Base-by-base conservation (phyloP, 35 echinoderm and acorn worm genomes). In the Holothuria glaberrima region DNA sequence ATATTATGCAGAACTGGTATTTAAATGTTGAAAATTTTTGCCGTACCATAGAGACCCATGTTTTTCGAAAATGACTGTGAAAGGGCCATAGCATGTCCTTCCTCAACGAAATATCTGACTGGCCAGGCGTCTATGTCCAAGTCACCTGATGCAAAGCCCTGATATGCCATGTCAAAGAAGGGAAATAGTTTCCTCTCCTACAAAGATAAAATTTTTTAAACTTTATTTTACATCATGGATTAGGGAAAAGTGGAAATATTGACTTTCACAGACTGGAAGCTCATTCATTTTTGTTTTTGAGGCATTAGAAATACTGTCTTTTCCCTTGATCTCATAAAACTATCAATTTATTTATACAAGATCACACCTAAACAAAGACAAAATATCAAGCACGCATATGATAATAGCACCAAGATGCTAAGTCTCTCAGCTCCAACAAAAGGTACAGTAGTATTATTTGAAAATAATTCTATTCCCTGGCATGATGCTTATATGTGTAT, bases 141-240 rank as follows among this genome's bases (percentile, higher is more conserved):
- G 71, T 92, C 82, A 25, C 97, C 97, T 48, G 90, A 92, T 1
- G 97, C 97, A 91, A 99, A 99, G 9, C 97, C 97, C 63, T 99
- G 97, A 73, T 99, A 99, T 0, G 97, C 97, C 97, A 99, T 99
- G 88, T 94, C 97, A 89, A 99, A 99, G 93, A 95, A 99, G 9
- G 93, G 93, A 35, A 86, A 95, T 31, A 99, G 48, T 46, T 95
- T 91, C 58, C 80, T 90, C 4, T 78, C 75, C 97, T 99, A 85
- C 22, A 86, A 57, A 60, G 12, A 94, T n/a, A 44, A 9, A 26
- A 26, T 41, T 7, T n/a, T n/a, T n/a, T n/a, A n/a, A 22, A 24
- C 21, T 4, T 4, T 67, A 6, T 16, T 16, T 67, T 67, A 24
- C 6, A 5, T 67, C 3, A 30, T 4, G 63, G 63, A 6, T 6